Base-by-base conservation (phyloP, 2,888 invertebrate species). In the Abrostola triplasia region DNA sequence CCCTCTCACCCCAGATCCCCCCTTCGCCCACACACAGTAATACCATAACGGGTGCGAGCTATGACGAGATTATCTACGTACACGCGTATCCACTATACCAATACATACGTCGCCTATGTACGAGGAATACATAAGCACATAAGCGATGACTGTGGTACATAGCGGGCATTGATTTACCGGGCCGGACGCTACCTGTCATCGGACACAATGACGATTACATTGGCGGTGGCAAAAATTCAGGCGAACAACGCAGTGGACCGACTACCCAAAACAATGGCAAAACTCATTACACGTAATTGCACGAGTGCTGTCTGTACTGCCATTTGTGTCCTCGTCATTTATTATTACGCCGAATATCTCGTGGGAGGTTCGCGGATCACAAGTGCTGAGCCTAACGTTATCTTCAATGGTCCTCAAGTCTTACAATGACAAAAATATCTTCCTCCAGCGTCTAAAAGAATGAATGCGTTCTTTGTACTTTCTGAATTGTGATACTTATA, bases 1-100 rank as follows among this genome's bases (percentile, higher is more conserved):
- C 83, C 85, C 77, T 50, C 63, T 63, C 70, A 62, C 75, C 76
- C 73, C 61, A n/a, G 80, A 80, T 82, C 79, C 73, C 74, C 82
- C 80, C 79, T 74, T 83, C 86, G 81, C 89, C 89, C 89, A 86
- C 89, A 90, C 90, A 90, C 92, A 90, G 93, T 93, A 92, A 94
- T 94, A 92, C 93, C 94, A 94, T 94, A 94, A 93, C 93, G 93
- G 94, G 93, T 88, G 93, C 91, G 90, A 90, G 92, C 92, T 94
- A 94, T 94, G 93, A 94, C 93, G 94, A 93, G 94, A 94, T 94
- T 94, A 94, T 94, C 89, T 92, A 92, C 92, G 87, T 92, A 92
- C 90, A 90, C 87, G 89, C 90, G 90, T 91, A 88, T 82, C 82
- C 83, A 85, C 88, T 87, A 89, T 88, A 88, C 86, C 87, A 86